Evolutionary conservation across 2,888 invertebrate species (phyloP).

Genomic region (Neocrepidodera transversa): DNA sequence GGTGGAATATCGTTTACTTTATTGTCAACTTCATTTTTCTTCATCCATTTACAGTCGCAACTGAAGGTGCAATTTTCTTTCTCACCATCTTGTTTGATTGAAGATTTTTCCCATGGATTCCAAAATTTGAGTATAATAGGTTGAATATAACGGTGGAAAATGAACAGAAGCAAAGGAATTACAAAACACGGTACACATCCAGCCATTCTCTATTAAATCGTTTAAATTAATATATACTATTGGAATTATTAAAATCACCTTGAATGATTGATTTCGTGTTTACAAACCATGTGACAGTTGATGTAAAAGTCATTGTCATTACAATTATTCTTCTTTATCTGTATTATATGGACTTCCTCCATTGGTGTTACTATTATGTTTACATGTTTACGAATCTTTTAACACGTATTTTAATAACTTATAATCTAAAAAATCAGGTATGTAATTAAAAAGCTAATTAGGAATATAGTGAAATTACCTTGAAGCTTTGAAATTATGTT

Average conservation of each 20-base stretch:
- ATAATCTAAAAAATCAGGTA: too few relatives aligned
- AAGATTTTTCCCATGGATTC: slow-evolving; percentile 75
- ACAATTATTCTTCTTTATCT: too few relatives aligned
- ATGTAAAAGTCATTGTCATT: too few relatives aligned
- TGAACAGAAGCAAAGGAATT: slow-evolving; percentile 79
- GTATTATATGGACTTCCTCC: too few relatives aligned
- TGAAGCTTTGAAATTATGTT: too few relatives aligned
- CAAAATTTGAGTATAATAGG: slow-evolving; percentile 81
- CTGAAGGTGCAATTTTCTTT: slow-evolving; percentile 39
- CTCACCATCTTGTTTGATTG: slow-evolving; percentile 43
- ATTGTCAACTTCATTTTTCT: slow-evolving; percentile 38
- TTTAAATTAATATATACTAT: neutral
- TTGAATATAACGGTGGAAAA: slow-evolving; percentile 86
- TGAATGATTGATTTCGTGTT: neutral
- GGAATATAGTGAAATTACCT: too few relatives aligned
- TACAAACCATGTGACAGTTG: too few relatives aligned
- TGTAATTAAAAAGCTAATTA: too few relatives aligned
- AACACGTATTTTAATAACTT: too few relatives aligned
- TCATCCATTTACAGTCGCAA: slow-evolving; percentile 47
- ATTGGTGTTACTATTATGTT: too few relatives aligned
- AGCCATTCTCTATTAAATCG: slow-evolving; percentile 51
- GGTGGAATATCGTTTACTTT: neutral
- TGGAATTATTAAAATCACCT: neutral
- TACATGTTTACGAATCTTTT: too few relatives aligned
- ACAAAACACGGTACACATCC: slow-evolving; percentile 84